phyloP scores from a whole-genome alignment of 1,140 invertebrate species.

The Drosophila tani region DNA sequence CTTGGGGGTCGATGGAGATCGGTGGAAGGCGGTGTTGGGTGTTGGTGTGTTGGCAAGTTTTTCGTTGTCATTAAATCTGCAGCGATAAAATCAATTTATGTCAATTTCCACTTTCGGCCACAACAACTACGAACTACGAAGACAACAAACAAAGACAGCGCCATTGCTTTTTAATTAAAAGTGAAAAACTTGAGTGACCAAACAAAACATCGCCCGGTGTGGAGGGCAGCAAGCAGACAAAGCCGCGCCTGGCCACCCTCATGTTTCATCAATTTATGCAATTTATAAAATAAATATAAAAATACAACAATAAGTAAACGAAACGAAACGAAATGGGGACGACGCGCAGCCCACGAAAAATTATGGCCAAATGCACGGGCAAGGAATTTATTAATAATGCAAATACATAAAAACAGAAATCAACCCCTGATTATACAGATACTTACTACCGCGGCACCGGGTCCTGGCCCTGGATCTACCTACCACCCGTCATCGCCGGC shows the following conservation, averaged over 20 bases:
- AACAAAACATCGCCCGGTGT: constrained; percentile 60
- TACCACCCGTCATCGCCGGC: constrained; percentile 46
- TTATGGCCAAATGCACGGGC: constrained; percentile 74
- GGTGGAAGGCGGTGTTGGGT: background rate
- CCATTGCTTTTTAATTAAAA: constrained; percentile 82
- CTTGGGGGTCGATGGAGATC: background rate
- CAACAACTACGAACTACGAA: constrained; percentile 43
- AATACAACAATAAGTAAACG: constrained; percentile 70
- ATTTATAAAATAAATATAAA: constrained; percentile 84
- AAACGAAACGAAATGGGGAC: constrained; percentile 41
- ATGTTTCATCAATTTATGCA: constrained; percentile 80
- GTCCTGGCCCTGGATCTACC: constrained; percentile 16
- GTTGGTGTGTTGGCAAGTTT: constrained; percentile 43
- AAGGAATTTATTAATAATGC: constrained; percentile 83
- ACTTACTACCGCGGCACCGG: constrained; percentile 51
- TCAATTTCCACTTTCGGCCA: constrained; percentile 77
- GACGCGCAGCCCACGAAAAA: constrained; percentile 47
- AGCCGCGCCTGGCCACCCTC: constrained; percentile 44
- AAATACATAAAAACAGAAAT: constrained; percentile 83
- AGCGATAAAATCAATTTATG: constrained; percentile 83
- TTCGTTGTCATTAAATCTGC: constrained; percentile 80
- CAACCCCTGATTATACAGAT: constrained; percentile 83
- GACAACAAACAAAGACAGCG: constrained; percentile 46
- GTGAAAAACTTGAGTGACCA: constrained; percentile 80
- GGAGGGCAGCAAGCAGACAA: constrained; percentile 32